Evolutionary conservation across 2,113 vertebrate species (phyloP).

Genomic region (Laticauda laticaudata): DNA sequence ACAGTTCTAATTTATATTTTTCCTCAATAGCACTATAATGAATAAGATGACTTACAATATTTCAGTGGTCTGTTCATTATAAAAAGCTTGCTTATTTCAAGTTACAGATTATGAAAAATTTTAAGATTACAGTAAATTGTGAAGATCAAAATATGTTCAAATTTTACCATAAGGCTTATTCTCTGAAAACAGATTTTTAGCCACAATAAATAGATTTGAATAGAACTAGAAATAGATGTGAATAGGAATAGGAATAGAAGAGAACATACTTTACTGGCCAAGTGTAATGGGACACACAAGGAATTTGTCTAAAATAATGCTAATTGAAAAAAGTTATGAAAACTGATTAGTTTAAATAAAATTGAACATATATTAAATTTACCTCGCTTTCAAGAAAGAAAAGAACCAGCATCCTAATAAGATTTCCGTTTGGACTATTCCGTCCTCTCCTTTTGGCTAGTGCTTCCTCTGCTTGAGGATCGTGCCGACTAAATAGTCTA

Average conservation of each 20-base stretch:
- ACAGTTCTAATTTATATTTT: not conserved
- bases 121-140: not conserved
- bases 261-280: not conserved
- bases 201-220: not conserved
- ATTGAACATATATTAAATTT: conserved; percentile 51
- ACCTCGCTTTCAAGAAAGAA: conserved; percentile 99
- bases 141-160: not conserved
- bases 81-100: not conserved
- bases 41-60: not conserved
- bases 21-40: not conserved
- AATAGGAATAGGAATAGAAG: not conserved
- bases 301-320: not conserved
- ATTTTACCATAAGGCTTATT: not conserved
- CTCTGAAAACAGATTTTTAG: not conserved
- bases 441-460: conserved; percentile 94
- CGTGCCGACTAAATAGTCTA: conserved; percentile 94
- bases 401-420: conserved; percentile 98
- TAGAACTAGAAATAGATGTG: not conserved
- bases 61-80: not conserved
- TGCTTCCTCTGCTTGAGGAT: conserved; percentile 96
- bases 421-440: conserved; percentile 97
- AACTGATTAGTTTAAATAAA: not conserved
- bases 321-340: not conserved
- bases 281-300: not conserved
- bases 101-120: not conserved